These are phyloP conservation scores for Aurelia aurita DNA, from an alignment of 30 jellyfish, hydroid and myxozoan species.

Conservation along the genomic window DNA sequence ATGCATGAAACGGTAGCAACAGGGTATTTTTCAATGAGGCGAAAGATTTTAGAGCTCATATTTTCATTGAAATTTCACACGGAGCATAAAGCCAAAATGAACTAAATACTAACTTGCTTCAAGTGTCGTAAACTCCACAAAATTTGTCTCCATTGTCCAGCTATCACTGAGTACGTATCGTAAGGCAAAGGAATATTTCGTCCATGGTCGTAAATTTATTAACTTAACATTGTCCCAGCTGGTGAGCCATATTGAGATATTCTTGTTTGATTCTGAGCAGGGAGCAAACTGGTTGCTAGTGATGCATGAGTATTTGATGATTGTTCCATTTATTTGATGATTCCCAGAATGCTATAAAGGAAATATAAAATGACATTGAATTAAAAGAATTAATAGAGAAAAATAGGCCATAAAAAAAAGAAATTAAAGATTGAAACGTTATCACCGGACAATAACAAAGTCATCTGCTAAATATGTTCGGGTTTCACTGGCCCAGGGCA, in stretches of 20 bases:
- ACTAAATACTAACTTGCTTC: slow-evolving; percentile 12
- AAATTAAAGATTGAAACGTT: too few species aligned
- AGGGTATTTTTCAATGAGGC: too few species aligned
- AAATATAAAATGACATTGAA: too few species aligned
- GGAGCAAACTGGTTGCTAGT: background rate
- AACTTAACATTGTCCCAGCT: background rate
- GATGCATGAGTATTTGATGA: background rate
- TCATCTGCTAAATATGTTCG: too few species aligned
- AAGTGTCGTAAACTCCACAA: background rate
- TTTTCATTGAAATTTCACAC: too few species aligned
- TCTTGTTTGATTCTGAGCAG: background rate
- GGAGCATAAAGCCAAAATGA: background rate
- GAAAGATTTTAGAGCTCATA: too few species aligned
- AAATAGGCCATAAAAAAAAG: too few species aligned
- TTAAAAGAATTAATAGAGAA: too few species aligned
- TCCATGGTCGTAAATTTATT: slow-evolving; percentile 48
- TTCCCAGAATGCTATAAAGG: background rate
- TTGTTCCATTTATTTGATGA: background rate
- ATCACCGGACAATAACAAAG: too few species aligned
- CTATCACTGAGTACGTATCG: slow-evolving; percentile 38
- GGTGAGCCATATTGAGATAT: background rate
- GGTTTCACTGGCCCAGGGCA: too few species aligned
- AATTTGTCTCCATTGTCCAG: background rate
- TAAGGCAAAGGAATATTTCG: slow-evolving; percentile 5
- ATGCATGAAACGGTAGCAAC: too few species aligned